Evolutionary conservation across 2,888 invertebrate genomes (phyloP).

Genomic region (Coleophora deauratella): DNA sequence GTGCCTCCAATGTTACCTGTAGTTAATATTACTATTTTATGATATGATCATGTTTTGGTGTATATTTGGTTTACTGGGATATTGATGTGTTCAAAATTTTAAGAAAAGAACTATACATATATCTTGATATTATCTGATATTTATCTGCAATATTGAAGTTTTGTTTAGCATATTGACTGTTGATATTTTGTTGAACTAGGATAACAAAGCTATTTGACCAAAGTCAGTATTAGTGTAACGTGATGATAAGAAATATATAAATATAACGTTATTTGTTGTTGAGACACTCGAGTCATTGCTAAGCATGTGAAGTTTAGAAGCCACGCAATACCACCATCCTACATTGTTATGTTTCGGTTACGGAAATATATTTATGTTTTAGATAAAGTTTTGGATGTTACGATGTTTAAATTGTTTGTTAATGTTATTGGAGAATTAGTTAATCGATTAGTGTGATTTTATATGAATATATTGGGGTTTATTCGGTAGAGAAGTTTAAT

Average conservation of each 20-base stretch:
- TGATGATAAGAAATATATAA: constrained; percentile 47
- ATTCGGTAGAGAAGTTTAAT: constrained; percentile 71
- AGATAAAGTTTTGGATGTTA: constrained; percentile 46
- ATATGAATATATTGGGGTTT: constrained; percentile 75
- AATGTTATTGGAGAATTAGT: constrained; percentile 67
- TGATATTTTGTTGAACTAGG: constrained; percentile 71
- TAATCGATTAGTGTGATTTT: constrained; percentile 70
- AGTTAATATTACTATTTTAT: constrained; percentile 49
- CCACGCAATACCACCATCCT: constrained; percentile 61
- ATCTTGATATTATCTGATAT: constrained; percentile 66
- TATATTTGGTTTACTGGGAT: constrained; percentile 51
- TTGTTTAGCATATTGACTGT: constrained; percentile 68
- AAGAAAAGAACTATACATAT: constrained; percentile 31
- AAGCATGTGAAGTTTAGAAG: constrained; percentile 44
- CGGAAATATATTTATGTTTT: constrained; percentile 46
- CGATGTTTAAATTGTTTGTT: constrained; percentile 64
- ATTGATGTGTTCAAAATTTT: constrained; percentile 67
- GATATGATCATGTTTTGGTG: constrained; percentile 44
- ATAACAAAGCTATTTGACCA: constrained; percentile 74
- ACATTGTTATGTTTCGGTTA: constrained; percentile 47
- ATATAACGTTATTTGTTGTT: constrained; percentile 55
- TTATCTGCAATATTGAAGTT: constrained; percentile 53
- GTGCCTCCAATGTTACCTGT: constrained; percentile 74
- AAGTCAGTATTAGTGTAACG: constrained; percentile 73
- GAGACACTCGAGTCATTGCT: constrained; percentile 53